Conservation (phyloP, 2,888 invertebrate genomes). For the Panzeria rudis region DNA sequence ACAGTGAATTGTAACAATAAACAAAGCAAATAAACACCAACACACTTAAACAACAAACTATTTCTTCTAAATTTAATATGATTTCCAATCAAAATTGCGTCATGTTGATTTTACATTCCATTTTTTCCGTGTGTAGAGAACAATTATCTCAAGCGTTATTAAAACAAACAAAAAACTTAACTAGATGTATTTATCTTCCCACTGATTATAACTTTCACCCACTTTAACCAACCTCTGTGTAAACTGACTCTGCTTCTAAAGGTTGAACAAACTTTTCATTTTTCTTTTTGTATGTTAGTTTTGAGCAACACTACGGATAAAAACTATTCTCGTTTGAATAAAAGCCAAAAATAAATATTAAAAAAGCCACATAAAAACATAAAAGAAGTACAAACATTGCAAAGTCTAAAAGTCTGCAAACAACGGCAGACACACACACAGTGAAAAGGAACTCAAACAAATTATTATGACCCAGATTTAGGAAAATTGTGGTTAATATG, state of each 20-base stretch:
- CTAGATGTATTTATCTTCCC: not conserved
- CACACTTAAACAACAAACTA: no score
- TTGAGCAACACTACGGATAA: not conserved
- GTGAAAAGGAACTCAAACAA: not conserved
- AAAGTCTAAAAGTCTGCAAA: constrained; percentile 39
- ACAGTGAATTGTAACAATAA: no score
- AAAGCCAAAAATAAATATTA: constrained; percentile 10
- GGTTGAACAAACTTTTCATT: constrained; percentile 10
- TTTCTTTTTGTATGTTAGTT: not conserved
- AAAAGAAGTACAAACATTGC: constrained; percentile 49
- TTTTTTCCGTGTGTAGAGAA: no score
- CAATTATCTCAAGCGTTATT: no score
- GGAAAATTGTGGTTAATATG: constrained; percentile 25
- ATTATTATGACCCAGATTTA: constrained; percentile 43
- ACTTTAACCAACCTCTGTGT: not conserved
- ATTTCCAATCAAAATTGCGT: no score
- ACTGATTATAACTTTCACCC: not conserved
- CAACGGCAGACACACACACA: constrained; percentile 12
- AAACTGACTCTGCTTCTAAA: not conserved
- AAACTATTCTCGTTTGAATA: not conserved
- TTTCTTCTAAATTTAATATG: no score
- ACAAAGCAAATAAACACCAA: no score
- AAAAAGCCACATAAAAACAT: constrained; percentile 16
- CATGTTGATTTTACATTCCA: no score
- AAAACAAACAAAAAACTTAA: no score